Evolutionary conservation across 2,113 vertebrate species (phyloP).

Genomic region (Cyrtonyx montezumae): DNA sequence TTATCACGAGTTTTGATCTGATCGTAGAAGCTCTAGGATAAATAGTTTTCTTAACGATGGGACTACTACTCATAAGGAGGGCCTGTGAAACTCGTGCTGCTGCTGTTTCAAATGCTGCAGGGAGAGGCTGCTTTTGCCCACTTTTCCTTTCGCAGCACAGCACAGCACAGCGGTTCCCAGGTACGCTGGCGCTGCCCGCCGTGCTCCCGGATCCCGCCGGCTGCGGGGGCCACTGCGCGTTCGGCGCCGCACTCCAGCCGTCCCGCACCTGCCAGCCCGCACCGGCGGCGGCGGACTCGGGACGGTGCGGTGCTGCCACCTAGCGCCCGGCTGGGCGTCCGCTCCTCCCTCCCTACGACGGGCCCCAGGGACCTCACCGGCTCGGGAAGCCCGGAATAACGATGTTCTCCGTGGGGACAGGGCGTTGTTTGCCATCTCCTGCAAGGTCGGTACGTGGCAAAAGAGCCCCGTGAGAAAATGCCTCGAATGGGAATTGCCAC

Average conservation of each 20-base stretch:
- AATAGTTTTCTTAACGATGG: fast-evolving
- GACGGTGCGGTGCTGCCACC: not conserved
- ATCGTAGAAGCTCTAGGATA: not conserved
- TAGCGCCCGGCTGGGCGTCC: not conserved
- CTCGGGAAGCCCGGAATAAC: fast-evolving
- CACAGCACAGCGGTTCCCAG: not conserved
- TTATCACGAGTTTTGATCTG: not conserved
- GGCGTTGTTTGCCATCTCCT: not conserved
- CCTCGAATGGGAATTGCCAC: fast-evolving
- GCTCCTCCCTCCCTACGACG: not conserved
- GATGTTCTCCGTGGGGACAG: fast-evolving
- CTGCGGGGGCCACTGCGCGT: too few species aligned
- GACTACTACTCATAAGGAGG: fast-evolving
- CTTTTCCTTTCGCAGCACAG: too few species aligned
- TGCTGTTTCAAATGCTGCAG: fast-evolving
- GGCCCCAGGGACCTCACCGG: not conserved
- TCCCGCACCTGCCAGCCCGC: not conserved
- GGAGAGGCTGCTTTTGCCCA: fast-evolving
- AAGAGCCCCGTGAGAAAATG: fast-evolving
- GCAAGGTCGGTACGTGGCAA: not conserved
- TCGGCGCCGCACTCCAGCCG: not conserved
- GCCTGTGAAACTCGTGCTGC: fast-evolving
- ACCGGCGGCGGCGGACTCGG: not conserved
- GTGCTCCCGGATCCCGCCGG: too few species aligned
- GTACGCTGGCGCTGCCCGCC: too few species aligned